Evolutionary conservation across 2,888 invertebrate species (phyloP), one percentile per base, ranked within the genome.

Genomic region (Seladonia tumulorum): DNA sequence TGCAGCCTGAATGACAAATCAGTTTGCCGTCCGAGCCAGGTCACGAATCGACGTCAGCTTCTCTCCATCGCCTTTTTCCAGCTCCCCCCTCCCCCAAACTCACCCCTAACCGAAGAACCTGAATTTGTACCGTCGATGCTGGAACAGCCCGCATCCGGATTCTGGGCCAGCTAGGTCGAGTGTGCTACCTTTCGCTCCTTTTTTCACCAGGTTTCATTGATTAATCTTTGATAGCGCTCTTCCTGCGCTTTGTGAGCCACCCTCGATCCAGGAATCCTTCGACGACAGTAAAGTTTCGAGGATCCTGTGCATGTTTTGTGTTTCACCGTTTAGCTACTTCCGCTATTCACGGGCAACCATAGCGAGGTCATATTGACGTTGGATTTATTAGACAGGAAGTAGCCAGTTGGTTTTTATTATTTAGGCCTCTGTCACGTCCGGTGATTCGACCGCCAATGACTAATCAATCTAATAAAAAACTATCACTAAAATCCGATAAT

Each of bases 1-100:
- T 93, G 93, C 93, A 93, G 89, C 91, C 92, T 93, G 94, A 94
- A 94, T 94, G 93, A 93, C 94, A 94, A 94, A 94, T 94, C 93
- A 94, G 94, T 91, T 91, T 89, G 88, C 88, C 89, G 91, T 91
- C 91, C 90, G 86, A 92, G 92, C 91, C 90, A 91, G 91, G 92
- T 93, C 92, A 91, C 91, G 92, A 89, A 92, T 92, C 90, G 90
- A 90, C 90, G 88, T 89, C 91, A 88, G 88, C 86, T 79, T 88
- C 81, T 88, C 81, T 25, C 57, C 79, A 53, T 74, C 72, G 22
- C 75, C 75, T 79, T 81, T 79, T 71, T 78, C 81, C 66, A 18
- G 5, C 66, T 7, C 25, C 29, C 77, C 35, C 18, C 25, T 22
- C 77, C 35, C 35, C 35, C 35, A 35, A 3, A 53, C 63, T n/a